These are phyloP conservation scores for Ailuropoda melanoleuca DNA, from an alignment of 2,113 vertebrate species.

Conservation along the genomic window DNA sequence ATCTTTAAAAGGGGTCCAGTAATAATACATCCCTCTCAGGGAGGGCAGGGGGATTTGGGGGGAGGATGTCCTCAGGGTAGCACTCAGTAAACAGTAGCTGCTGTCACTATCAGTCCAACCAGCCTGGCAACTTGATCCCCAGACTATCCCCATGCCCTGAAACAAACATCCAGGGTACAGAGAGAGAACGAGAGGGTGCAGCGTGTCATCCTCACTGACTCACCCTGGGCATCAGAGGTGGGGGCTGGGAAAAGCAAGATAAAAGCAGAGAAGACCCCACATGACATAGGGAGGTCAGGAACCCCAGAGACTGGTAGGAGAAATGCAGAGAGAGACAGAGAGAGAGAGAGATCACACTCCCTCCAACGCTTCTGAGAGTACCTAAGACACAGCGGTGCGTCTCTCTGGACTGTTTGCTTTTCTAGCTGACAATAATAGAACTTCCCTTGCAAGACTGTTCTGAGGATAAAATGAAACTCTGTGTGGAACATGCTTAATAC, in stretches of 20 bases:
- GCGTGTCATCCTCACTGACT: neutral
- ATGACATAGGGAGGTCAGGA: neutral
- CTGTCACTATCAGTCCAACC: too few relatives aligned
- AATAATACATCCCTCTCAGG: neutral
- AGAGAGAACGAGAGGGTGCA: neutral
- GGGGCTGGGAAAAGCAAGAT: neutral
- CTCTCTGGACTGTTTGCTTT: neutral
- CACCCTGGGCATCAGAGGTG: neutral
- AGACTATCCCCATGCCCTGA: fast-evolving
- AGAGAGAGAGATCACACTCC: neutral
- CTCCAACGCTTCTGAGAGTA: neutral
- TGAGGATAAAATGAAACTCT: neutral
- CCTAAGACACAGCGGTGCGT: neutral
- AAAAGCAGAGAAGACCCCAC: neutral
- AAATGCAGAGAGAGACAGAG: neutral
- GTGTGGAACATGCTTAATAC: too few relatives aligned
- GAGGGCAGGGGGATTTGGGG: neutral
- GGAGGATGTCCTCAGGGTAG: neutral
- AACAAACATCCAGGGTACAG: neutral
- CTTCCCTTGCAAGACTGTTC: neutral
- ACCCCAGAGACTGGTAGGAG: neutral
- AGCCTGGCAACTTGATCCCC: neutral
- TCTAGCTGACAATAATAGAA: neutral
- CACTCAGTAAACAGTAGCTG: neutral
- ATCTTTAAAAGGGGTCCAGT: neutral